A percentile compares a stretch with the other conserved stretches of the same genome.
These are phyloP conservation scores for Drosophila vallismaia DNA, from an alignment of 2,888 invertebrate genomes.

Conservation along the genomic window DNA sequence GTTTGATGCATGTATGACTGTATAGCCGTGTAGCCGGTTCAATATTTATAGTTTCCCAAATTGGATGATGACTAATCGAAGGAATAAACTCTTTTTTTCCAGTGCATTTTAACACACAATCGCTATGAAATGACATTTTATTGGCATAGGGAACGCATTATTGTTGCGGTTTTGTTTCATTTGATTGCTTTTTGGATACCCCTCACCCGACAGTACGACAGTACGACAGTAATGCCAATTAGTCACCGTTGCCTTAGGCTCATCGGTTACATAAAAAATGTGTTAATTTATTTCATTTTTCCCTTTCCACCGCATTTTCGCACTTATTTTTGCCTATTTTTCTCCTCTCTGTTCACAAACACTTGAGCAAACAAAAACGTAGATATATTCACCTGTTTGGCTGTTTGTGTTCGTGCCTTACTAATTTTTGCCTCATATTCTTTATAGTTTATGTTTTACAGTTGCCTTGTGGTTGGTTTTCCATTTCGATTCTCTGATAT, in stretches of 20 bases:
- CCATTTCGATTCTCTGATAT: conserved; percentile 19
- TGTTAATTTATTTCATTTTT: conserved; percentile 67
- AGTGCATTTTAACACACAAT: conserved; percentile 1
- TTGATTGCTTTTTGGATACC: conserved; percentile 27
- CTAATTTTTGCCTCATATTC: conserved; percentile 61
- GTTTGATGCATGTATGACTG: not conserved
- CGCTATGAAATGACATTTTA: conserved; percentile 3
- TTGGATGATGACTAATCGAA: not conserved
- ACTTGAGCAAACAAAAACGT: not conserved
- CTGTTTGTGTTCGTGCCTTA: conserved; percentile 42
- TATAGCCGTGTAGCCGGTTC: not conserved
- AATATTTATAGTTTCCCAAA: not conserved
- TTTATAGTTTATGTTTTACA: conserved; percentile 24
- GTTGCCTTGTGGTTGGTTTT: conserved; percentile 26
- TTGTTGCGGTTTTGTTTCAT: conserved; percentile 22
- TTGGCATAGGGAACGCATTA: conserved; percentile 29
- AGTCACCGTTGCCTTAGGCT: conserved; percentile 35
- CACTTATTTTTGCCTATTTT: conserved; percentile 39
- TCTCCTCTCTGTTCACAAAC: conserved; percentile 11
- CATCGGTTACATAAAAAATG: conserved; percentile 65
- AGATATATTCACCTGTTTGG: conserved; percentile 5
- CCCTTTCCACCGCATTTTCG: conserved; percentile 51
- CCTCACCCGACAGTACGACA: too few relatives aligned
- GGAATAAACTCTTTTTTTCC: not conserved
- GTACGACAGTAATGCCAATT: conserved; percentile 38